Conservation (phyloP, 2,888 invertebrate species). For the Andrena minutula region DNA sequence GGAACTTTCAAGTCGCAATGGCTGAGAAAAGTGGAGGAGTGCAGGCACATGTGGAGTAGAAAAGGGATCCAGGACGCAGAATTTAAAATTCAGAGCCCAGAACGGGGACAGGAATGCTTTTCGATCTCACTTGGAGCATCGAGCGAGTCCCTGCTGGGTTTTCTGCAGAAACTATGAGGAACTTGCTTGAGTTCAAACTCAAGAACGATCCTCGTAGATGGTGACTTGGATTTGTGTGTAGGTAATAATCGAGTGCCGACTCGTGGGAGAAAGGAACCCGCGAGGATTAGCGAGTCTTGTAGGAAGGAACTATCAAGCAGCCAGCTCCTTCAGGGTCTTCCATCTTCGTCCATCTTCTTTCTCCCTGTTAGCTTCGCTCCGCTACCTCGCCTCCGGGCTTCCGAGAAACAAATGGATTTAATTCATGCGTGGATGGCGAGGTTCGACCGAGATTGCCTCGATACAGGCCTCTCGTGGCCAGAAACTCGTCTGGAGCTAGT, state of each 20-base stretch:
- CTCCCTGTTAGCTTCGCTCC: not conserved
- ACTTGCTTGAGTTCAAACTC: not conserved
- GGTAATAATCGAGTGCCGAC: not conserved
- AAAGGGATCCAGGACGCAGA: not conserved
- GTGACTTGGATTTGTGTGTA: slow-evolving; percentile 6
- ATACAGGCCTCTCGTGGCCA: slow-evolving; percentile 22
- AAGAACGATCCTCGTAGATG: not conserved
- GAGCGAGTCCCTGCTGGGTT: not conserved
- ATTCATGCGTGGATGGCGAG: slow-evolving; percentile 51
- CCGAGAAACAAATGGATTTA: slow-evolving; percentile 60
- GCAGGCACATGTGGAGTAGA: not conserved
- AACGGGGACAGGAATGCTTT: not conserved
- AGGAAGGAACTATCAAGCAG: not conserved
- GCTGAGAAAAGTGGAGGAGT: not conserved
- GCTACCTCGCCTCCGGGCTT: slow-evolving; percentile 30
- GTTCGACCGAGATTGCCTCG: slow-evolving; percentile 33
- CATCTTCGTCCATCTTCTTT: slow-evolving; percentile 10
- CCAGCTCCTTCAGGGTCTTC: not conserved
- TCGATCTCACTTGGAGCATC: no score
- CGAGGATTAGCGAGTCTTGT: not conserved
- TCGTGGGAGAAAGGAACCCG: not conserved
- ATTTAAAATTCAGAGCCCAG: slow-evolving; percentile 4
- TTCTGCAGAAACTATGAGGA: not conserved
- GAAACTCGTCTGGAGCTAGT: slow-evolving; percentile 79
- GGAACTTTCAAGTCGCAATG: not conserved